Base-by-base conservation (phyloP, 2,113 vertebrate genomes). In the Columba livia region DNA sequence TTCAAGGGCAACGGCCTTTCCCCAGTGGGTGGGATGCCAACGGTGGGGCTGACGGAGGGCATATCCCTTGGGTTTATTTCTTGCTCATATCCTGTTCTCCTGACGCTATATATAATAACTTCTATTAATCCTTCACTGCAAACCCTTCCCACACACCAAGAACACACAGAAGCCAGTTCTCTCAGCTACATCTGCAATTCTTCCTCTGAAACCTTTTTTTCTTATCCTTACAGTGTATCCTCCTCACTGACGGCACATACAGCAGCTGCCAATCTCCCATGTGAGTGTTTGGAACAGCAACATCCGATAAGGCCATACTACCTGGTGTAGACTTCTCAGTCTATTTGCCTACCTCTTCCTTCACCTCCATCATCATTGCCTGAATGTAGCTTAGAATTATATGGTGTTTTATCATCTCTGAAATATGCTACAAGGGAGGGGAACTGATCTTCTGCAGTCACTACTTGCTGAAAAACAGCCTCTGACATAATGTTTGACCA, bases 271-370 rank as follows among this genome's bases (percentile, higher is more conserved):
- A 6, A 8, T 26, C 50, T 74, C 25, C 70, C 32, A 23, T 1
- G 36, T 20, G 65, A 90, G 34, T 12, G 12, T 10, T 16, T 26
- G 58, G 29, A 80, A 29, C 5, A 79, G 83, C 54, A 83, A 54
- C 54, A 38, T 44, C 34, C 1, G 3, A 7, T 38, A 32, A 34
- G 28, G 34, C 18, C 54, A 32, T 0, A 0, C 12, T 48, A 28
- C 10, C 25, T 36, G 28, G 12, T 10, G 16, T 1, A 53, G 60
- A 58, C 14, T 24, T 73, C 51, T 40, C 47, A 18, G 1, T 6
- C 28, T 48, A 15, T 73, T 69, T 75, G 8, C 48, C 3, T 5
- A 42, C 29, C 20, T 65, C 18, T 65, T 69, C 64, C 72, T 64
- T 47, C 42, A 36, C 20, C 24, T 53, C 50, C 65, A 12, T 31